Percentiles rank a stretch among this genome's conserved stretches.
phyloP scores from a whole-genome alignment of 92 coral and sea anemone genomes.

The Anthopleura xanthogrammica region DNA sequence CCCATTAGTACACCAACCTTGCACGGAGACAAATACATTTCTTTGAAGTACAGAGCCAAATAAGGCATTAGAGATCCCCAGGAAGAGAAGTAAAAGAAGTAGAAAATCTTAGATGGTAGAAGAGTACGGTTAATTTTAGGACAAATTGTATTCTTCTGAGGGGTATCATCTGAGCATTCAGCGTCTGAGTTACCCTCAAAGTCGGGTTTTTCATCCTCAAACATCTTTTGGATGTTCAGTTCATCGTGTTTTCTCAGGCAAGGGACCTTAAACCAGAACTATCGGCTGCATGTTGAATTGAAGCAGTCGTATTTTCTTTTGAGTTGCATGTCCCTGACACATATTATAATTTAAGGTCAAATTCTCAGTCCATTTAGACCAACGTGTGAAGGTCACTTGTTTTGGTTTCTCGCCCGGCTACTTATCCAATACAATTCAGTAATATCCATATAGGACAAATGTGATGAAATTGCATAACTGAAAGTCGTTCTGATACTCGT shows the following conservation, averaged over 20 bases:
- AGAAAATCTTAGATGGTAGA: conserved; percentile 48
- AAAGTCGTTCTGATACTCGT: too few relatives aligned
- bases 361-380: not conserved
- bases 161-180: not conserved
- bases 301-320: not conserved
- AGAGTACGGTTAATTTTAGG: conserved; percentile 35
- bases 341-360: not conserved
- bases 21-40: conserved; percentile 49
- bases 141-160: not conserved
- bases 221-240: not conserved
- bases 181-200: not conserved
- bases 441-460: too few relatives aligned
- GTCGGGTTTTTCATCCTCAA: not conserved
- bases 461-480: too few relatives aligned
- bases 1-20: conserved; percentile 62
- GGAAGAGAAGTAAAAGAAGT: conserved; percentile 57
- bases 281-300: too few relatives aligned
- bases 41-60: conserved; percentile 54
- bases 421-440: too few relatives aligned
- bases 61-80: conserved; percentile 57
- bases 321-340: not conserved
- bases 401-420: too few relatives aligned
- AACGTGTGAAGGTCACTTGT: not conserved
- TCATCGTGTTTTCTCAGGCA: not conserved
- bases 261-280: too few relatives aligned